Percentiles rank a stretch among this genome's conserved stretches.
phyloP scores from a whole-genome alignment of 2,113 vertebrate genomes.

The Pardalotus punctatus region DNA sequence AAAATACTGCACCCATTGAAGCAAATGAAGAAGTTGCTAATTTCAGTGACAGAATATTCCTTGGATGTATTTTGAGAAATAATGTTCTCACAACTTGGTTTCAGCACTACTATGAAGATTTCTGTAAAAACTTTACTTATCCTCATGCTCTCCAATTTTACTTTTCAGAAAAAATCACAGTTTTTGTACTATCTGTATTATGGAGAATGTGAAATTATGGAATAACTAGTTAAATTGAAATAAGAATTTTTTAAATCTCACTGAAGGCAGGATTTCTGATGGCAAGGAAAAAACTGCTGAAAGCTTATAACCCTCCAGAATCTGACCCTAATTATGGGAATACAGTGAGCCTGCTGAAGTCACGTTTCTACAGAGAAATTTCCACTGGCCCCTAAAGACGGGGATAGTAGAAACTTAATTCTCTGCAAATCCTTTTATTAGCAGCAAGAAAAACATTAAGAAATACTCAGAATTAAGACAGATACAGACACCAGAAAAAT shows the following conservation, averaged over 20 bases:
- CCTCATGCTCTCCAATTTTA: neutral
- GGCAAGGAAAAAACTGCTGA: neutral
- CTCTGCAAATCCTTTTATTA: neutral
- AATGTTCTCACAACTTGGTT: neutral
- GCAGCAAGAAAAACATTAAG: constrained; percentile 21
- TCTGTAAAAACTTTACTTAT: neutral
- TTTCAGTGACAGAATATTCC: neutral
- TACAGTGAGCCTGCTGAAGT: neutral
- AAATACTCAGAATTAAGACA: constrained; percentile 45
- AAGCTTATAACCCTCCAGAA: neutral
- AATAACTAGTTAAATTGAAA: neutral
- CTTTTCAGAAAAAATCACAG: neutral
- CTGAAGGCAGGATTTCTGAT: neutral
- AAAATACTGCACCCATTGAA: neutral
- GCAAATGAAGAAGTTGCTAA: neutral
- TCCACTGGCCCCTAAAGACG: neutral
- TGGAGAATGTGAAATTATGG: neutral
- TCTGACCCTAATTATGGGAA: neutral
- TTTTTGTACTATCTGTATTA: neutral
- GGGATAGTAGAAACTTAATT: neutral
- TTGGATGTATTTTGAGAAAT: neutral
- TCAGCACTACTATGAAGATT: neutral
- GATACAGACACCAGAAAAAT: constrained; percentile 49
- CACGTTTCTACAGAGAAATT: neutral
- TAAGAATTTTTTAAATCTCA: neutral